A percentile compares a stretch with the other conserved stretches of the same genome.
These are phyloP conservation scores for Osmerus eperlanus DNA, from an alignment of 2,113 vertebrate species.

Conservation along the genomic window DNA sequence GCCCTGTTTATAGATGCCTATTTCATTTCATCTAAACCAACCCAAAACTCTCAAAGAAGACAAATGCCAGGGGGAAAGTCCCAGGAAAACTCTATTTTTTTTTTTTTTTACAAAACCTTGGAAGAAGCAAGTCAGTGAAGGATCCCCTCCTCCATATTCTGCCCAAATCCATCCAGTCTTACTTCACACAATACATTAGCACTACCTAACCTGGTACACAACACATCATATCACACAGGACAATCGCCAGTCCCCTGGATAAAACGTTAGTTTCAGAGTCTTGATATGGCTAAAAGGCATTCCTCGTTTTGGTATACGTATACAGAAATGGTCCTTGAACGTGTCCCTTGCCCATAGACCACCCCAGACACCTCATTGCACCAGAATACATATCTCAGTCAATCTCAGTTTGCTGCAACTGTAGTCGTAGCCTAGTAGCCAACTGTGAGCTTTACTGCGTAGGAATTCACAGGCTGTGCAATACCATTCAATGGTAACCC, in stretches of 20 bases:
- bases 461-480: conserved; percentile 1
- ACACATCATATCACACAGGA: too few species aligned
- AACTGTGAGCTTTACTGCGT: conserved; percentile 10
- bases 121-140: too few species aligned
- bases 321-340: background rate
- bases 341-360: background rate
- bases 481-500: background rate
- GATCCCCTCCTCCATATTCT: too few species aligned
- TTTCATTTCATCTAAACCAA: too few species aligned
- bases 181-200: background rate
- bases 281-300: too few species aligned
- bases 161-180: background rate
- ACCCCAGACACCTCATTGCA: conserved; percentile 1
- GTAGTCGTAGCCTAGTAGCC: background rate
- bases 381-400: background rate
- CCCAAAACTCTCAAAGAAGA: too few species aligned
- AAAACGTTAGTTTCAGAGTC: background rate
- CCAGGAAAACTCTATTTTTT: too few species aligned
- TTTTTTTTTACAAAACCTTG: too few species aligned
- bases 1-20: too few species aligned
- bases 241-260: background rate
- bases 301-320: too few species aligned
- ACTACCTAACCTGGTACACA: background rate
- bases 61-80: too few species aligned
- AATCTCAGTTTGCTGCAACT: conserved; percentile 10